Conservation (phyloP, 2,797 vertebrate genomes). For the Discoglossus pictus region DNA sequence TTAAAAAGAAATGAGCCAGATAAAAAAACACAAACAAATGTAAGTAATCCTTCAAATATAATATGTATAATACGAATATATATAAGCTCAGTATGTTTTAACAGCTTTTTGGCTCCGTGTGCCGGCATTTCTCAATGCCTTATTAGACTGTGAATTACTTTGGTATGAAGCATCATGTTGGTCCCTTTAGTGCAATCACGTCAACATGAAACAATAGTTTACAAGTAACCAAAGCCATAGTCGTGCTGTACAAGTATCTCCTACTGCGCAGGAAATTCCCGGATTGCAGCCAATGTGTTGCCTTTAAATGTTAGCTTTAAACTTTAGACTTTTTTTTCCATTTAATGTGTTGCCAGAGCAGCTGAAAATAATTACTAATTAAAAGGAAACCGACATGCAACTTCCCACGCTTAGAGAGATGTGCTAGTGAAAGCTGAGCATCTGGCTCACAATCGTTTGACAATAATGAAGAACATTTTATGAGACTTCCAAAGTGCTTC, state of each 20-base stretch:
- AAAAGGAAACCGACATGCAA: constrained; percentile 84
- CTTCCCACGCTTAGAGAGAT: constrained; percentile 69
- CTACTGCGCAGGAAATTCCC: constrained; percentile 56
- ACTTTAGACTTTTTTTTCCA: constrained; percentile 68
- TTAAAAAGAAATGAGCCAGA: too few relatives aligned
- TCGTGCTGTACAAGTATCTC: constrained; percentile 49
- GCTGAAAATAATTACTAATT: constrained; percentile 92
- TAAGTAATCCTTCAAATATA: too few relatives aligned
- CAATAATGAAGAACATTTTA: constrained; percentile 59
- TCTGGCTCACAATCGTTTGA: constrained; percentile 70
- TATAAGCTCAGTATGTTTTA: too few relatives aligned
- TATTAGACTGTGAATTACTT: too few relatives aligned
- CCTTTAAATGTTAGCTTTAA: constrained; percentile 67
- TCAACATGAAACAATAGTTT: not conserved
- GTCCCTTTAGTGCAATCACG: too few relatives aligned
- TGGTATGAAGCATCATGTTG: not conserved
- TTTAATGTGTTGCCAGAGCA: constrained; percentile 81
- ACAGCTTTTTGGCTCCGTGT: too few relatives aligned
- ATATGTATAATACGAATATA: too few relatives aligned
- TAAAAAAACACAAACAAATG: too few relatives aligned
- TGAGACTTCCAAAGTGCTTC: constrained; percentile 55
- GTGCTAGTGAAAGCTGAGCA: constrained; percentile 65
- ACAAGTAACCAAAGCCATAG: not conserved
- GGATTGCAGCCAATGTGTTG: constrained; percentile 51
- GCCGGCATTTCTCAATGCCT: too few relatives aligned